A percentile compares a stretch with the other conserved stretches of the same genome.
Conservation (phyloP, 2,888 invertebrate genomes). For the Incurvaria masculella region DNA sequence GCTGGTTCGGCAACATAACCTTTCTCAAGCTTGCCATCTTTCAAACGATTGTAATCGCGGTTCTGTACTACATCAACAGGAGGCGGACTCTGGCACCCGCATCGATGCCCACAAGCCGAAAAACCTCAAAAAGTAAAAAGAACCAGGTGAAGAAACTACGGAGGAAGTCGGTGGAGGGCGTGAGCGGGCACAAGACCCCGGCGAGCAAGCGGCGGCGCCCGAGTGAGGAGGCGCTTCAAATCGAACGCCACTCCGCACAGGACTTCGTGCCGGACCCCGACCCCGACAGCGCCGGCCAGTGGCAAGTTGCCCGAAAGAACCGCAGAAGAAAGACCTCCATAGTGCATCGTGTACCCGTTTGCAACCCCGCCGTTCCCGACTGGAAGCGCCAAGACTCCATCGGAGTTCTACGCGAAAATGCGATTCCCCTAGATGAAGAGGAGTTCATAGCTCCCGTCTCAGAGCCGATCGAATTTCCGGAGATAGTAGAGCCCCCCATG, state of each 20-base stretch:
- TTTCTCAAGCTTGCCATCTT: slow-evolving; percentile 53
- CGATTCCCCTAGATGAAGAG: slow-evolving; percentile 55
- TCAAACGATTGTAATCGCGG: slow-evolving; percentile 44
- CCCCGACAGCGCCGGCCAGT: slow-evolving; percentile 44
- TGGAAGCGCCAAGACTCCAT: slow-evolving; percentile 37
- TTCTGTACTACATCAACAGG: slow-evolving; percentile 50
- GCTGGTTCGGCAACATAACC: slow-evolving; percentile 60
- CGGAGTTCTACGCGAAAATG: slow-evolving; percentile 42
- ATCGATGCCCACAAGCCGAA: slow-evolving; percentile 28
- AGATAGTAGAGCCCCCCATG: slow-evolving; percentile 15
- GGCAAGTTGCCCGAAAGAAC: slow-evolving; percentile 46
- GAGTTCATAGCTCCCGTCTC: slow-evolving; percentile 50
- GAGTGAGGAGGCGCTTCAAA: slow-evolving; percentile 69
- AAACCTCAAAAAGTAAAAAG: slow-evolving; percentile 34
- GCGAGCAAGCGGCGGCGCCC: slow-evolving; percentile 63
- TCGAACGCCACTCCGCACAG: slow-evolving; percentile 58
- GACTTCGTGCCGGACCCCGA: slow-evolving; percentile 56
- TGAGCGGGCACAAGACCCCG: slow-evolving; percentile 50
- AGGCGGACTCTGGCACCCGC: slow-evolving; percentile 34
- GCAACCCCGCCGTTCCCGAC: slow-evolving; percentile 32
- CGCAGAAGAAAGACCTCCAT: slow-evolving; percentile 48
- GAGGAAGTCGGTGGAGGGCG: slow-evolving; percentile 65
- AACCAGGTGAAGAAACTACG: slow-evolving; percentile 34
- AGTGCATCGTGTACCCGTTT: slow-evolving; percentile 32
- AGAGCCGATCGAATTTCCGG: slow-evolving; percentile 38